Conservation (phyloP, 2,113 vertebrate genomes). For the Butorides virescens region DNA sequence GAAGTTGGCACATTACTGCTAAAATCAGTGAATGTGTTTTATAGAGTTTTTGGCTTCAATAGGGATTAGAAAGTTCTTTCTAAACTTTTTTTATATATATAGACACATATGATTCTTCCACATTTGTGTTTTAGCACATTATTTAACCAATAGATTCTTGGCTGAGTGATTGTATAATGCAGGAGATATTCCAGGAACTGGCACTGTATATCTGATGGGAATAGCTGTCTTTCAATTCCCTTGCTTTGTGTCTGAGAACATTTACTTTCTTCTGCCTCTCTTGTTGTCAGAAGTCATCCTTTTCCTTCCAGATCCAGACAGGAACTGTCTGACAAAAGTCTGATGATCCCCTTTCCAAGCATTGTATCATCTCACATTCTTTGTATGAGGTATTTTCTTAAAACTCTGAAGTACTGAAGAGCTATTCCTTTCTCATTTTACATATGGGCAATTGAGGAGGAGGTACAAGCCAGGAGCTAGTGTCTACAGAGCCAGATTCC, state of each 20-base stretch:
- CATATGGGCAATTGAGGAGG: not conserved
- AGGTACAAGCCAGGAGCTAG: not conserved
- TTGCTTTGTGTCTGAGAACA: not conserved
- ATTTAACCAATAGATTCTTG: not conserved
- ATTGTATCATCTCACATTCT: not conserved
- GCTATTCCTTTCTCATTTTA: not conserved
- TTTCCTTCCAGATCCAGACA: not conserved
- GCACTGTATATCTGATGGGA: not conserved
- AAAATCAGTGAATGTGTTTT: not conserved
- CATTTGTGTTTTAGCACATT: not conserved
- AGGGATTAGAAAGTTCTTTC: not conserved
- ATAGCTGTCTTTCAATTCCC: not conserved
- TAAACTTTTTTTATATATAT: not conserved
- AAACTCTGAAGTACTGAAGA: not conserved
- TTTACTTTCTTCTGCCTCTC: not conserved
- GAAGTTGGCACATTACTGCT: not conserved
- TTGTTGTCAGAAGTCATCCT: not conserved
- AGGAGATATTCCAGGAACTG: not conserved
- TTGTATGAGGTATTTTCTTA: not conserved
- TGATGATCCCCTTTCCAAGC: not conserved
- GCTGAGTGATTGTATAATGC: not conserved
- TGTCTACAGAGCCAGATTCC: not conserved
- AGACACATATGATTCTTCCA: not conserved
- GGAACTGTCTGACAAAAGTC: not conserved
- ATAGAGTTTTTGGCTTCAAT: not conserved